Evolutionary conservation across 2,113 vertebrate genomes (phyloP).

Genomic region (Bolborhynchus lineola): DNA sequence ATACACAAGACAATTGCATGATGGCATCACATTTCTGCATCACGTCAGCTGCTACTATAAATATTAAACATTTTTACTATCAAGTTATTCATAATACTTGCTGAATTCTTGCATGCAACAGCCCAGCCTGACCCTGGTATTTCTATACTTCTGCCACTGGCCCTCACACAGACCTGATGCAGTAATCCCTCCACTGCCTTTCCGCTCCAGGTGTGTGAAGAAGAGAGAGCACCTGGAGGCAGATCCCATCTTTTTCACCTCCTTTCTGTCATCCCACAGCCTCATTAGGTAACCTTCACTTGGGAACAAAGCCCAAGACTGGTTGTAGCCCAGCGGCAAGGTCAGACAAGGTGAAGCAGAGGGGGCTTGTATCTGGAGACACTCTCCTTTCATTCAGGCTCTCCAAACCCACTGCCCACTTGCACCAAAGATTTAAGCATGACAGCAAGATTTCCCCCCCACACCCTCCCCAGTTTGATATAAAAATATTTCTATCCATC

Average conservation of each 20-base stretch:
- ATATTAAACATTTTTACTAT: background rate
- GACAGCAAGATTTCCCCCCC: background rate
- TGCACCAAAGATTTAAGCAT: background rate
- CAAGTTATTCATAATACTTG: background rate
- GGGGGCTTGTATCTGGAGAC: background rate
- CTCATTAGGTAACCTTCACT: rapidly evolving
- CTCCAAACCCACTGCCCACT: background rate
- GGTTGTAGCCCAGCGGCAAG: background rate
- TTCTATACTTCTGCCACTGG: background rate
- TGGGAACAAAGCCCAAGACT: background rate
- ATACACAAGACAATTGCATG: background rate
- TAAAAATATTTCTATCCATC: background rate
- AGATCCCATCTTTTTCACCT: background rate
- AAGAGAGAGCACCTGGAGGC: background rate
- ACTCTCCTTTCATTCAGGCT: background rate
- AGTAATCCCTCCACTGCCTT: background rate
- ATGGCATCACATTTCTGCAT: background rate
- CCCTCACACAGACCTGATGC: background rate
- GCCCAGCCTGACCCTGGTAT: background rate
- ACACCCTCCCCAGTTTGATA: background rate
- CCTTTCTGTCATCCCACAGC: background rate
- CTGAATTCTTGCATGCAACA: background rate
- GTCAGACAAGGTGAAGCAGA: background rate
- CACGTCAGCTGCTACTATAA: background rate
- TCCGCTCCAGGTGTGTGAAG: background rate